These are phyloP conservation scores for Fregetta grallaria DNA, from an alignment of 2,113 vertebrate species.

Conservation along the genomic window DNA sequence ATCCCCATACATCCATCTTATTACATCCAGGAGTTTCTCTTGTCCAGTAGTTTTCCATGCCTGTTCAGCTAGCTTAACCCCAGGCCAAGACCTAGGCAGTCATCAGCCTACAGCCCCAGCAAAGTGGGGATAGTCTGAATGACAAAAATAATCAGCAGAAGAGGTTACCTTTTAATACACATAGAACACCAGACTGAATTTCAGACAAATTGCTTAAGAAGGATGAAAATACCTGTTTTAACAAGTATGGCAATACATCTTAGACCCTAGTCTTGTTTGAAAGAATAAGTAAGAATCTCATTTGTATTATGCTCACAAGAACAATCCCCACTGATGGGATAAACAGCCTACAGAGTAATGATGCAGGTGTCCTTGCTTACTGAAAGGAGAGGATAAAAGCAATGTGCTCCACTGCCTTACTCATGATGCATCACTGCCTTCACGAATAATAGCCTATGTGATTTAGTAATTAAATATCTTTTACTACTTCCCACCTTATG, in stretches of 20 bases:
- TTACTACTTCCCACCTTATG: constrained; percentile 1
- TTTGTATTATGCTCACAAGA: background rate
- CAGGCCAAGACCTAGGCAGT: background rate
- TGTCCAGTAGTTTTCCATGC: background rate
- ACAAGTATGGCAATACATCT: background rate
- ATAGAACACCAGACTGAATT: background rate
- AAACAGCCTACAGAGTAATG: background rate
- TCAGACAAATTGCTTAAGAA: background rate
- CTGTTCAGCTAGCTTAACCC: background rate
- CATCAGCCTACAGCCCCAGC: background rate
- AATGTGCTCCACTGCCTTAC: background rate
- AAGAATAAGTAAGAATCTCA: background rate
- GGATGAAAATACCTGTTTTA: background rate
- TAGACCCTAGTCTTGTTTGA: background rate
- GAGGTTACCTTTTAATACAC: background rate
- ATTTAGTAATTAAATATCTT: constrained; percentile 52
- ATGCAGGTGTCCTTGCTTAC: background rate
- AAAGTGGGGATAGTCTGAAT: background rate
- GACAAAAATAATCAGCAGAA: background rate
- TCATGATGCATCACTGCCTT: constrained; percentile 12
- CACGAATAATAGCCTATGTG: background rate
- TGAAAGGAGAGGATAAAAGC: constrained; percentile 8
- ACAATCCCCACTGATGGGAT: background rate
- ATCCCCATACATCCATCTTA: background rate
- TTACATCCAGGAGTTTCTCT: background rate